These are phyloP conservation scores for Drosophila longiperda DNA, from an alignment of 2,888 invertebrate species.

Conservation along the genomic window DNA sequence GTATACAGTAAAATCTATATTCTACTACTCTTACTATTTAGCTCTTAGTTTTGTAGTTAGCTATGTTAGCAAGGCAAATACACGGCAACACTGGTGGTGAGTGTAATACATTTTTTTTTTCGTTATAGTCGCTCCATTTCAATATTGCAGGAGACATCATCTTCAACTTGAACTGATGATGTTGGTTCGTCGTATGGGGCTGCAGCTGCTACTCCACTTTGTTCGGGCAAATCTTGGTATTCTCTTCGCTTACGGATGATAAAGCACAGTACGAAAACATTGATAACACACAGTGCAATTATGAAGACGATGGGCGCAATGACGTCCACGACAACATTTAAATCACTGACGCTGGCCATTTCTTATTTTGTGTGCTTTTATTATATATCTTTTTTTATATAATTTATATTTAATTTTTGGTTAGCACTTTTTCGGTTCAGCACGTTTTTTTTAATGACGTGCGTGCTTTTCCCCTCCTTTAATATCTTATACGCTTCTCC, in stretches of 20 bases:
- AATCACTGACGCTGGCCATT: conserved; percentile 54
- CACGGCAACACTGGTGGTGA: conserved; percentile 22
- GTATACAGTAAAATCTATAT: conserved; percentile 2
- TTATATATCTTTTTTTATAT: conserved; percentile 28
- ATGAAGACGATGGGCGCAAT: conserved; percentile 70
- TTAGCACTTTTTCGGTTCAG: conserved; percentile 32
- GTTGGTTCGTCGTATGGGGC: conserved; percentile 12
- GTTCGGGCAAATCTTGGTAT: conserved; percentile 39
- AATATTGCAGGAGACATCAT: conserved; percentile 57
- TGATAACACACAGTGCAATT: conserved; percentile 61
- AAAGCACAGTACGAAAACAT: conserved; percentile 68
- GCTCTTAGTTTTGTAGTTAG: neutral
- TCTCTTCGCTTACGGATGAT: conserved; percentile 71
- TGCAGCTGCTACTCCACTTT: conserved; percentile 14
- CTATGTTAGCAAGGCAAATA: conserved; percentile 12
- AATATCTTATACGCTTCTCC: conserved; percentile 45
- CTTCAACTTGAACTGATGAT: conserved; percentile 29
- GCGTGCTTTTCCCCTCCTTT: conserved; percentile 66
- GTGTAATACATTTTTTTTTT: neutral
- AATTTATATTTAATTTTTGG: conserved; percentile 11
- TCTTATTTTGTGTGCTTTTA: neutral
- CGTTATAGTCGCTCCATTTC: conserved; percentile 74
- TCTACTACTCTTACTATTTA: conserved; percentile 6
- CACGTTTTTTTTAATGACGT: conserved; percentile 68
- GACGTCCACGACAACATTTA: conserved; percentile 68